phyloP scores from a whole-genome alignment of 1,140 invertebrate species.

The Copidosoma floridanum region DNA sequence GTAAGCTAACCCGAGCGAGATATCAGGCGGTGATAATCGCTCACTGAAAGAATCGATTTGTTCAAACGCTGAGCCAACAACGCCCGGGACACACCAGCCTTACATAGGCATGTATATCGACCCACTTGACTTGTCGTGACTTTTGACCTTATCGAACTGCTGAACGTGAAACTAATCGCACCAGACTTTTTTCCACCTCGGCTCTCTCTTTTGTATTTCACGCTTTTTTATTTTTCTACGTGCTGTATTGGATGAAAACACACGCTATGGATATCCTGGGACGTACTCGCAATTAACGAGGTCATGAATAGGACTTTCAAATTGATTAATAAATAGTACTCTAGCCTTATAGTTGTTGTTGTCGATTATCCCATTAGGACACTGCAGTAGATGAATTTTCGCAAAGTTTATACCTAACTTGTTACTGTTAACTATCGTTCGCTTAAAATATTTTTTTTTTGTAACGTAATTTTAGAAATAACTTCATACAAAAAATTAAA shows the following conservation, averaged over 20 bases:
- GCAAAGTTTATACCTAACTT: too few relatives aligned
- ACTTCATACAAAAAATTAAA: too few relatives aligned
- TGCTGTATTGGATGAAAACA: too few relatives aligned
- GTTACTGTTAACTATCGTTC: too few relatives aligned
- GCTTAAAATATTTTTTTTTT: too few relatives aligned
- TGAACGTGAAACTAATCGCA: slow-evolving; percentile 14
- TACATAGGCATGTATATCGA: too few relatives aligned
- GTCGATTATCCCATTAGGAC: slow-evolving; percentile 18
- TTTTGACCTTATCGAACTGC: slow-evolving; percentile 9
- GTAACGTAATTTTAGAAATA: too few relatives aligned
- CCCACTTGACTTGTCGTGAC: neutral
- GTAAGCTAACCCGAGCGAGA: neutral
- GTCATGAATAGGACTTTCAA: too few relatives aligned
- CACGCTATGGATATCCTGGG: too few relatives aligned
- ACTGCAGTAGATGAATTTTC: slow-evolving; percentile 6
- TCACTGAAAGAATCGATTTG: slow-evolving; percentile 24
- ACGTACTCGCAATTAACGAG: too few relatives aligned
- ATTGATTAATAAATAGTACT: slow-evolving; percentile 22
- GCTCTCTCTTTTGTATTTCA: neutral
- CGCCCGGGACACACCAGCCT: too few relatives aligned
- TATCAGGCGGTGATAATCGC: slow-evolving; percentile 18
- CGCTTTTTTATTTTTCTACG: neutral
- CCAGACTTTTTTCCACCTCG: too few relatives aligned
- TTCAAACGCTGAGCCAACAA: slow-evolving; percentile 10
- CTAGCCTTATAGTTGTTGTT: neutral